phyloP scores from a whole-genome alignment of 2,797 vertebrate genomes.

The Sebastes variabilis region DNA sequence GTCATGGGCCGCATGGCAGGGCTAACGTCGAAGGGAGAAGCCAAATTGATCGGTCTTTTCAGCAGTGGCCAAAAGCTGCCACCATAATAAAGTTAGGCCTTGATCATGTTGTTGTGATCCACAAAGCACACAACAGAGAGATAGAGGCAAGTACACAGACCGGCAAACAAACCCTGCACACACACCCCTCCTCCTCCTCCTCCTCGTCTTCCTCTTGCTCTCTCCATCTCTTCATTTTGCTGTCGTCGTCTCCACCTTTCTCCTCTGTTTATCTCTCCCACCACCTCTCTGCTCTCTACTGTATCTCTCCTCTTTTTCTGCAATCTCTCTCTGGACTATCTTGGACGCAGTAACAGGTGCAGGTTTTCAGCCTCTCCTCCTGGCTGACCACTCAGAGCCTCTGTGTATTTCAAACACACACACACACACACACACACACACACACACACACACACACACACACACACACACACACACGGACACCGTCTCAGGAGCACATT shows the following conservation, averaged over 20 bases:
- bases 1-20: constrained; percentile 72
- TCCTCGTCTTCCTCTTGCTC: background rate
- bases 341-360: constrained; percentile 56
- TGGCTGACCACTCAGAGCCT: constrained; percentile 56
- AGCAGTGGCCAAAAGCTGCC: constrained; percentile 73
- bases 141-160: constrained; percentile 46
- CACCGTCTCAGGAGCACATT: constrained; percentile 47
- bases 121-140: constrained; percentile 57
- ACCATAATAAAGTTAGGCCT: constrained; percentile 74
- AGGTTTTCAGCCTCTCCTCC: constrained; percentile 45
- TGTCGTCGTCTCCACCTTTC: constrained; percentile 4
- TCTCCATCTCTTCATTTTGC: constrained; percentile 9
- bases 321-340: constrained; percentile 6
- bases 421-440: constrained; percentile 17
- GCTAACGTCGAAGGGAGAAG: constrained; percentile 45
- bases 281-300: constrained; percentile 5
- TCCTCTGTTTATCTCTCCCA: constrained; percentile 3
- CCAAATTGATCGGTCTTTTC: constrained; percentile 74
- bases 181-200: constrained; percentile 1
- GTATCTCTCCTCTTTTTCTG: constrained; percentile 6
- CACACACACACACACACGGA: constrained; percentile 6
- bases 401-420: constrained; percentile 33
- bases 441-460: constrained; percentile 13
- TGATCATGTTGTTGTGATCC: constrained; percentile 72
- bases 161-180: constrained; percentile 37